These are phyloP conservation scores for Solenopsis fugax DNA, from an alignment of 1,140 invertebrate genomes.

Conservation along the genomic window DNA sequence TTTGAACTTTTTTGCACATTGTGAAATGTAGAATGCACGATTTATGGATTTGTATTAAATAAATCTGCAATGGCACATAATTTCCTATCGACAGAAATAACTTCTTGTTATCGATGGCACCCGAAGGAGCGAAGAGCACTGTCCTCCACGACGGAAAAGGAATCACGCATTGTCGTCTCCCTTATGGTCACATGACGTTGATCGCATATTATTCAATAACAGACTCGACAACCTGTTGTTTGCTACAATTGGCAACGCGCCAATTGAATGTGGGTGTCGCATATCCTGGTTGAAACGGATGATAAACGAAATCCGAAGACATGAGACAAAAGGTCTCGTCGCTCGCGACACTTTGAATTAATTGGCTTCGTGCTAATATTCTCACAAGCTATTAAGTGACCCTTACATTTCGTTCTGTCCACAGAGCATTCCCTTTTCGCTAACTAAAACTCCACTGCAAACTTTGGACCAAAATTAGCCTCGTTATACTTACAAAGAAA, in stretches of 20 bases:
- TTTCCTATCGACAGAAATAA: background rate
- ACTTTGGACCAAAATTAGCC: background rate
- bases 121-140: background rate
- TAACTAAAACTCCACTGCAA: background rate
- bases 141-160: conserved; percentile 70
- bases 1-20: background rate
- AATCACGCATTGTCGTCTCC: conserved; percentile 77
- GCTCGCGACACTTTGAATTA: conserved; percentile 54
- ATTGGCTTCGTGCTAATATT: conserved; percentile 50
- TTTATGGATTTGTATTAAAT: background rate
- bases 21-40: background rate
- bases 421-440: conserved; percentile 3
- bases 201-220: conserved; percentile 79
- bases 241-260: conserved; percentile 76
- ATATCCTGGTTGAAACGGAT: conserved; percentile 72
- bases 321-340: conserved; percentile 60
- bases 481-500: background rate
- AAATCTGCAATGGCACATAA: conserved; percentile 6
- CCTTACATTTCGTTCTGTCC: conserved; percentile 29
- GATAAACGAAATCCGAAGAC: conserved; percentile 70
- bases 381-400: conserved; percentile 20
- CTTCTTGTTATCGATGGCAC: no score
- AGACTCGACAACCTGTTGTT: conserved; percentile 76
- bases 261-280: conserved; percentile 76
- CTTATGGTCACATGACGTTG: conserved; percentile 75